Percentiles rank a stretch among this genome's conserved stretches.
These are phyloP conservation scores for Drosophila lutescens DNA, from an alignment of 2,888 invertebrate genomes.

Conservation along the genomic window DNA sequence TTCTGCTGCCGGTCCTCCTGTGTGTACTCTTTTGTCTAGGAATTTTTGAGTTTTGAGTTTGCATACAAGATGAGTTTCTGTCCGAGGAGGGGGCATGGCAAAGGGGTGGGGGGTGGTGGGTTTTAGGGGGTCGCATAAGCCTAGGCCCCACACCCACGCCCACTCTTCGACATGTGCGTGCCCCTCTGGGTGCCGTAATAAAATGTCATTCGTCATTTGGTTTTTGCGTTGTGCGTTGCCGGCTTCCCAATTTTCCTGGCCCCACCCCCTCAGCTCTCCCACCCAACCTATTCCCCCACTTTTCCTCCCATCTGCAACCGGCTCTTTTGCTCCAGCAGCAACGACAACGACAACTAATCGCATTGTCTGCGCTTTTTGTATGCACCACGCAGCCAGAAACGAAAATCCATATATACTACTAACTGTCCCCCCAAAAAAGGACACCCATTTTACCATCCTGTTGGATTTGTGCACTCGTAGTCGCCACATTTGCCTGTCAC, in stretches of 20 bases:
- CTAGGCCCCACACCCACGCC: conserved; percentile 24
- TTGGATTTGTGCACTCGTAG: conserved; percentile 14
- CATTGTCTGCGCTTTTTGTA: conserved; percentile 80
- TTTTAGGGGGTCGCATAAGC: conserved; percentile 30
- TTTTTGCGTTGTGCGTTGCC: conserved; percentile 74
- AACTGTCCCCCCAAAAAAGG: not conserved
- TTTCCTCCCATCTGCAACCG: not conserved
- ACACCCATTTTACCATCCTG: conserved; percentile 1
- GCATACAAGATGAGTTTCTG: conserved; percentile 80
- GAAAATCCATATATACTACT: conserved; percentile 40
- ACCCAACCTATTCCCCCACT: not conserved
- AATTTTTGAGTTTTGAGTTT: conserved; percentile 81
- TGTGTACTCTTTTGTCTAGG: conserved; percentile 77
- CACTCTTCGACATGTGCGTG: conserved; percentile 55
- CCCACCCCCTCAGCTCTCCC: not conserved
- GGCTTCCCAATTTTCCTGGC: conserved; percentile 27
- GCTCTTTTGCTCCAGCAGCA: conserved; percentile 61
- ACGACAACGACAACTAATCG: conserved; percentile 75
- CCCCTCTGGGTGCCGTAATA: conserved; percentile 80
- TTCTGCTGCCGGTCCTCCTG: conserved; percentile 41
- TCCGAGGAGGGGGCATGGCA: conserved; percentile 18
- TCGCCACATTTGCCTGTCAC: conserved; percentile 67
- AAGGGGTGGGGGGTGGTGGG: not conserved
- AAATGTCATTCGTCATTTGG: conserved; percentile 81
- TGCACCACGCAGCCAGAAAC: conserved; percentile 77